Conservation (phyloP, 2,797 vertebrate species). For the Pantherophis vulpinus region DNA sequence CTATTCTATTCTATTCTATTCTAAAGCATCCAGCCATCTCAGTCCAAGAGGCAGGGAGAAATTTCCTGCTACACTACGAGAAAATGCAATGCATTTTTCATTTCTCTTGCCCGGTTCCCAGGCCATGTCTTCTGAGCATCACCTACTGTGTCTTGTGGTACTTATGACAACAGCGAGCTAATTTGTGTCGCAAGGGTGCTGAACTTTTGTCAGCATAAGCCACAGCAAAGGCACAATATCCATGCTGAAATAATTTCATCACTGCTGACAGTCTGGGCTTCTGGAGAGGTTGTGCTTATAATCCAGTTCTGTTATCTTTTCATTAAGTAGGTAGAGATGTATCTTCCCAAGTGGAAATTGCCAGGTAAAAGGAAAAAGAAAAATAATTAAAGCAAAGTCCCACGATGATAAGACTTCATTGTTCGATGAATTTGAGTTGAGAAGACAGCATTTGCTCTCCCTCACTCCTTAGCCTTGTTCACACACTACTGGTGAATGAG, state of each 20-base stretch:
- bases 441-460: neutral
- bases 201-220: conserved; percentile 67
- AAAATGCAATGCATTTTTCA: conserved; percentile 44
- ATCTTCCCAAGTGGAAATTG: conserved; percentile 51
- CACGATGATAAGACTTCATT: neutral
- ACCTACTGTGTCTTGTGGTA: conserved; percentile 50
- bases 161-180: conserved; percentile 61
- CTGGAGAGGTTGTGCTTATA: conserved; percentile 36
- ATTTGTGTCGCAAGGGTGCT: conserved; percentile 62
- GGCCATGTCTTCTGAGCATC: conserved; percentile 50
- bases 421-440: neutral
- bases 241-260: conserved; percentile 47
- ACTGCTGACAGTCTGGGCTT: conserved; percentile 61
- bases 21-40: too few species aligned
- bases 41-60: neutral
- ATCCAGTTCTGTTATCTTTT: conserved; percentile 52
- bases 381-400: conserved; percentile 1
- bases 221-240: conserved; percentile 34
- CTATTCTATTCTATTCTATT: too few species aligned
- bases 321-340: conserved; percentile 55
- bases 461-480: neutral
- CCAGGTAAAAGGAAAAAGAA: conserved; percentile 4
- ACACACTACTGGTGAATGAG: neutral
- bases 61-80: conserved; percentile 22
- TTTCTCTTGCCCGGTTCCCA: conserved; percentile 37